A percentile compares a stretch with the other conserved stretches of the same genome.
Evolutionary conservation across 1,140 invertebrate species (phyloP).

Genomic region (Lepidurus packardi): DNA sequence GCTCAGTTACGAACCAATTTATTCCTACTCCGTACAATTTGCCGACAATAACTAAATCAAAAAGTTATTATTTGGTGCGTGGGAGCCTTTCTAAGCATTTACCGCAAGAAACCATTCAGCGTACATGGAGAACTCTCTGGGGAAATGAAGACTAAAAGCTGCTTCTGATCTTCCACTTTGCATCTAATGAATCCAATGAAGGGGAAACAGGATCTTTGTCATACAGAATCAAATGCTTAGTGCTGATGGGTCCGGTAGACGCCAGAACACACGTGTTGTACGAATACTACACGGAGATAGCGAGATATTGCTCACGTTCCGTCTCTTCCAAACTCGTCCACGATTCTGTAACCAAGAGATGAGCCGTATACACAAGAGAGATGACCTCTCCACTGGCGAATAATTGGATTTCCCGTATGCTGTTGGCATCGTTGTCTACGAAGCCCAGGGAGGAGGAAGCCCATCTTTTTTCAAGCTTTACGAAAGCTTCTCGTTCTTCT

Average conservation of each 20-base stretch:
- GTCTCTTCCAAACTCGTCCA: neutral
- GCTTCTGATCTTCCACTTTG: constrained; percentile 13
- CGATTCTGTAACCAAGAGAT: neutral
- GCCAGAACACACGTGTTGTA: neutral
- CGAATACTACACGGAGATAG: neutral
- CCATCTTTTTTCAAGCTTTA: neutral
- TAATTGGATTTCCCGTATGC: constrained; percentile 19
- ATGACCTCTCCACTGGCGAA: neutral
- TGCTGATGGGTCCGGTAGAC: neutral
- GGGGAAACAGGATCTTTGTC: constrained; percentile 21
- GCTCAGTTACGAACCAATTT: neutral
- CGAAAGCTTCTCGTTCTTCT: neutral
- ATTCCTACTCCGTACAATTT: neutral
- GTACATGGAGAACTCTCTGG: neutral
- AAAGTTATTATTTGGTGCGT: neutral
- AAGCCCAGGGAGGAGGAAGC: neutral
- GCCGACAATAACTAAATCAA: neutral
- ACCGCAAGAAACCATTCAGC: neutral
- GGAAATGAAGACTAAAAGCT: neutral
- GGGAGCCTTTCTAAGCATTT: neutral
- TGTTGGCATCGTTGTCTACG: neutral
- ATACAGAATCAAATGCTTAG: constrained; percentile 1
- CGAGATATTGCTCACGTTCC: neutral
- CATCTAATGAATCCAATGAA: constrained; percentile 22
- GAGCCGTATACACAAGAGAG: constrained; percentile 1